Evolutionary conservation across 2,797 vertebrate genomes (phyloP).

Genomic region (Anisognathus igniventris): DNA sequence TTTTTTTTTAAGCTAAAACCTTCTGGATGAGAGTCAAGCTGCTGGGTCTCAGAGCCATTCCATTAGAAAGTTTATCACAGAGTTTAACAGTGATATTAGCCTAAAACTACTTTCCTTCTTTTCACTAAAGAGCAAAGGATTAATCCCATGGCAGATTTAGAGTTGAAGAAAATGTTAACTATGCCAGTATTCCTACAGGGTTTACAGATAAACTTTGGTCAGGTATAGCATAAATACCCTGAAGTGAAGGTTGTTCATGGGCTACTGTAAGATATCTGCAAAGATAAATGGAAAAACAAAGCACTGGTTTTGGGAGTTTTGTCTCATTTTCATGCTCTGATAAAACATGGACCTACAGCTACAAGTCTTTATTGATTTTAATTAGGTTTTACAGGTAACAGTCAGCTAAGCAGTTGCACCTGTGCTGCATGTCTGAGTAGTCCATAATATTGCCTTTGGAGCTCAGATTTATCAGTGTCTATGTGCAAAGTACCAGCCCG

Average conservation of each 20-base stretch:
- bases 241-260: neutral
- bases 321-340: conserved; percentile 14
- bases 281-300: neutral
- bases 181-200: neutral
- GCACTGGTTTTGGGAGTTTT: neutral
- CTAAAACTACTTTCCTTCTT: conserved; percentile 2
- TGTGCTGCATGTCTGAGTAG: neutral
- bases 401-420: neutral
- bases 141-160: conserved; percentile 1
- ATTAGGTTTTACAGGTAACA: conserved; percentile 19
- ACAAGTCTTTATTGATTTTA: conserved; percentile 42
- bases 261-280: neutral
- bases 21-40: neutral
- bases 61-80: neutral
- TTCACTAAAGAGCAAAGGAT: neutral
- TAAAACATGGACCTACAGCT: conserved; percentile 16
- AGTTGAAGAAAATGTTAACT: conserved; percentile 17
- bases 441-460: neutral
- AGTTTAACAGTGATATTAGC: neutral
- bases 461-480: neutral
- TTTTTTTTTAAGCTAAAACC: neutral
- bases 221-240: neutral
- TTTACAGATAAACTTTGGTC: neutral
- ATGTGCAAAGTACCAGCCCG: neutral
- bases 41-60: neutral